These are phyloP conservation scores for Allobates femoralis DNA, from an alignment of 2,797 vertebrate species.

Conservation along the genomic window DNA sequence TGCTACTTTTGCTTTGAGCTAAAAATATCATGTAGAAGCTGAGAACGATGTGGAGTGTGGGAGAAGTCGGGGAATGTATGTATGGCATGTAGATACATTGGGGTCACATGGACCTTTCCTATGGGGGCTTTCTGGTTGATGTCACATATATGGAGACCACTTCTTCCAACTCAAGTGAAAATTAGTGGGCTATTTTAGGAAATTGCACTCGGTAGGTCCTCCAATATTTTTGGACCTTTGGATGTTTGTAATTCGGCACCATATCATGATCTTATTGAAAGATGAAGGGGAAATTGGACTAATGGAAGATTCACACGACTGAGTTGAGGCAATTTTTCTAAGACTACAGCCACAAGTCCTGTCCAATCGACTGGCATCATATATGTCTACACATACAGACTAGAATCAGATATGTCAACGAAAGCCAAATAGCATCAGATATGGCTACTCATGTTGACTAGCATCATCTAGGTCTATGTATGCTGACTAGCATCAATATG, in stretches of 20 bases:
- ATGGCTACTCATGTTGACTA: too few relatives aligned
- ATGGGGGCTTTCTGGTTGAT: not conserved
- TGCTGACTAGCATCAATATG: too few relatives aligned
- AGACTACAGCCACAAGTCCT: too few relatives aligned
- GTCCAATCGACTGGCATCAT: too few relatives aligned
- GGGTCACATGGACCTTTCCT: not conserved
- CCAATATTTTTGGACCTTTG: not conserved
- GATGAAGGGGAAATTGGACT: not conserved
- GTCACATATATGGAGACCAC: not conserved
- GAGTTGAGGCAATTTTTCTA: too few relatives aligned
- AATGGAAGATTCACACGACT: too few relatives aligned
- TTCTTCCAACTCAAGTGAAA: too few relatives aligned
- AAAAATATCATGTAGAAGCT: slow-evolving; percentile 11
- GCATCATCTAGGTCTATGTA: too few relatives aligned
- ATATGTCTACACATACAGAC: not conserved
- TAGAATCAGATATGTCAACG: too few relatives aligned
- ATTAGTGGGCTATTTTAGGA: too few relatives aligned
- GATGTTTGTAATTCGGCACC: not conserved
- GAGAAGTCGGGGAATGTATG: not conserved
- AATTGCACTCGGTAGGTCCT: too few relatives aligned
- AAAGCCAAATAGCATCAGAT: too few relatives aligned
- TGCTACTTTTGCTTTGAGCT: not conserved
- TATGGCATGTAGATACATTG: not conserved
- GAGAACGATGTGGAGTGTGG: not conserved
- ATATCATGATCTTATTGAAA: not conserved